phyloP scores from a whole-genome alignment of 2,113 vertebrate genomes.

The Corvus hawaiiensis region DNA sequence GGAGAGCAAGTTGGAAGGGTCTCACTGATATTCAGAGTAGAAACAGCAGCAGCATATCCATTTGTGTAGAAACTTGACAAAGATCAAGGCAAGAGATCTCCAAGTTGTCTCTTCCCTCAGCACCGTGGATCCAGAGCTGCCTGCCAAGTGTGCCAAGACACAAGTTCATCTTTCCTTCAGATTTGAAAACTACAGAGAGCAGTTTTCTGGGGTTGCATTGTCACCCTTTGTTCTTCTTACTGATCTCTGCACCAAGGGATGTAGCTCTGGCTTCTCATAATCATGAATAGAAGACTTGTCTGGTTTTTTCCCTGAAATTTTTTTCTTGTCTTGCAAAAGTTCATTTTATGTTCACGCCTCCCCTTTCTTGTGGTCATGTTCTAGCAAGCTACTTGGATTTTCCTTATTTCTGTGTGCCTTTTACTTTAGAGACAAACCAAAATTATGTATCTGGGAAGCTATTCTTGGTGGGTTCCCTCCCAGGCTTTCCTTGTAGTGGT shows the following conservation, averaged over 20 bases:
- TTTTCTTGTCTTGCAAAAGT: not conserved
- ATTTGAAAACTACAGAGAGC: accelerated
- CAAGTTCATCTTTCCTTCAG: not conserved
- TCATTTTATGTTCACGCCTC: not conserved
- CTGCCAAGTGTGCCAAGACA: accelerated
- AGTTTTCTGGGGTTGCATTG: not conserved
- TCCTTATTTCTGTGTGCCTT: not conserved
- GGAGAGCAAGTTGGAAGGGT: not conserved
- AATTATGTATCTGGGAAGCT: not conserved
- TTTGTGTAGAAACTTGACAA: not conserved
- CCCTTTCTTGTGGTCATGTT: accelerated
- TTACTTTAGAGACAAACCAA: not conserved
- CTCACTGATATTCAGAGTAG: accelerated
- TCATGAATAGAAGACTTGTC: not conserved
- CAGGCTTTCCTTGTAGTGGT: not conserved
- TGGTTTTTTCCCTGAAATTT: not conserved
- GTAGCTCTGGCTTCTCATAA: not conserved
- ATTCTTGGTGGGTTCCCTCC: not conserved
- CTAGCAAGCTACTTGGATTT: not conserved
- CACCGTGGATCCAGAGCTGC: not conserved
- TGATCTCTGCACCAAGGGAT: not conserved
- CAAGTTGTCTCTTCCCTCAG: not conserved
- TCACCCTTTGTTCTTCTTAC: not conserved
- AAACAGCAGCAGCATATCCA: not conserved
- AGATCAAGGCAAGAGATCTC: not conserved